Evolutionary conservation across 1,140 invertebrate genomes (phyloP), one percentile per base, ranked within the genome.

Genomic region (Drosophila virilis): DNA sequence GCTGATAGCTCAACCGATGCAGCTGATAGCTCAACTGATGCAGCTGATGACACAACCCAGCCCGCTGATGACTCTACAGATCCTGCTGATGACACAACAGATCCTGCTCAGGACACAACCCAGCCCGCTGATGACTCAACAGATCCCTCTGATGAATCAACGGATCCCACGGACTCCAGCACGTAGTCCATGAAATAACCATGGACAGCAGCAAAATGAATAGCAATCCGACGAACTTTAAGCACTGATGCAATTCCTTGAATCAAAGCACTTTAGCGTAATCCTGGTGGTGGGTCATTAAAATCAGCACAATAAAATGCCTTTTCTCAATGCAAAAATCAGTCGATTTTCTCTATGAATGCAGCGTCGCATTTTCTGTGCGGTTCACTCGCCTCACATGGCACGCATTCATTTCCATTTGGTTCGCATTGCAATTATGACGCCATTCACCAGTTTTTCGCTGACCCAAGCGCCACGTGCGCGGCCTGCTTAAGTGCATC

Each of bases 401-500:
- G 6, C 42, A 45, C 46, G 48, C 65, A 61, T 40, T 35, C 71
- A 55, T 67, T 73, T 37, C 9, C 51, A 57, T 54, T 57, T 54
- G 51, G 65, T 40, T 64, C 72, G 52, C 28, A 43, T 52, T 66
- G 64, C 62, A 88, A 88, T 88, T 82, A 80, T 77, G 71, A 52
- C 46, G 59, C 51, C 46, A 77, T 77, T 80, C 64, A 67, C 33
- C 28, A 37, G 59, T 77, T 71, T 67, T 71, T 28, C 43, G 48
- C 68, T 77, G 77, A 78, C 50, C 64, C 74, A 71, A 64, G 74
- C 51, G 28, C 65, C 73, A 74, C 74, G 68, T 72, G 69, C 60
- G 37, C 32, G 52, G 60, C 62, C 66, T 74, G 65, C 51, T 69
- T 61, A 66, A 79, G 65, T 77, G 70, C 77, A 77, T 38, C 74